Conservation (phyloP, 2,113 vertebrate genomes). For the Pituophis catenifer region DNA sequence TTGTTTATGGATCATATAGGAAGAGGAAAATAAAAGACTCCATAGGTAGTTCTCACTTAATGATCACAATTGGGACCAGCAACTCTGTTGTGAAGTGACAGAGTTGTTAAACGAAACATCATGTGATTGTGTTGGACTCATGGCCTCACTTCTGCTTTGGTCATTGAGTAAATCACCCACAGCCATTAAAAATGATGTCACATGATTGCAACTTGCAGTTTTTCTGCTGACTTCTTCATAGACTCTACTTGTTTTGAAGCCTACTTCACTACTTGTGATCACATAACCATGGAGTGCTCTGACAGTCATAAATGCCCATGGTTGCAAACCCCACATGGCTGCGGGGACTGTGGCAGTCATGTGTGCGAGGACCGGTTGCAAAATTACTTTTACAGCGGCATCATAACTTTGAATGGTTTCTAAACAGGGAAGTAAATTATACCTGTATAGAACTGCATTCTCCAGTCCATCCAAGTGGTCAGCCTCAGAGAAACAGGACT, state of each 20-base stretch:
- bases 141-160: not conserved
- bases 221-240: not conserved
- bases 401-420: not conserved
- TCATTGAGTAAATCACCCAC: not conserved
- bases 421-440: not conserved
- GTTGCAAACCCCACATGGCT: not conserved
- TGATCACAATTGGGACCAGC: not conserved
- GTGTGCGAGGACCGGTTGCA: not conserved
- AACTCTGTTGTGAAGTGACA: not conserved
- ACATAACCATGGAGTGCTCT: not conserved
- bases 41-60: not conserved
- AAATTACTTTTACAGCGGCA: not conserved
- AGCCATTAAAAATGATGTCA: not conserved
- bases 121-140: not conserved
- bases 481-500: not conserved
- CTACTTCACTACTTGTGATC: not conserved
- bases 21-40: not conserved
- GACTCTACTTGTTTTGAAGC: not conserved
- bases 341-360: not conserved
- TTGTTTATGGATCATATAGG: not conserved
- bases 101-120: not conserved
- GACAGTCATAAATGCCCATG: not conserved
- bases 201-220: not conserved
- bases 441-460: not conserved
- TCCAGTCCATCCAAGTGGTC: not conserved